Conservation (phyloP, 2,888 invertebrate genomes). For the Cyclophora albipunctata region DNA sequence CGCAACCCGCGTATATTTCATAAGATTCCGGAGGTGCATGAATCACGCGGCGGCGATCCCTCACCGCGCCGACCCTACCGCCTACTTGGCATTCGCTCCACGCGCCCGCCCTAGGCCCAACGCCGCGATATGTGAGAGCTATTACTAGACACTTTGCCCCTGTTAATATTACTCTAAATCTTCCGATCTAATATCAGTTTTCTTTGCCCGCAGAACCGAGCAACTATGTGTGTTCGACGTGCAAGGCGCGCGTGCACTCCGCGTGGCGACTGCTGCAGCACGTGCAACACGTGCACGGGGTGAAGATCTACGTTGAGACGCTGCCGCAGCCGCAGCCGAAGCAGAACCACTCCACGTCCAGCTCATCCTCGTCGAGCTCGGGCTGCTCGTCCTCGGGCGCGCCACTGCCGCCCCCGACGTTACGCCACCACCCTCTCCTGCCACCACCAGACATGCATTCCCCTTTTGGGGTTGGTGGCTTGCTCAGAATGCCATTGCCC, state of each 20-base stretch:
- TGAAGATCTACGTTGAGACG: slow-evolving; percentile 91
- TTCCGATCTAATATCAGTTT: slow-evolving; percentile 34
- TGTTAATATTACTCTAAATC: slow-evolving; percentile 73
- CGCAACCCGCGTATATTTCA: slow-evolving; percentile 70
- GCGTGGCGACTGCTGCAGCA: slow-evolving; percentile 97
- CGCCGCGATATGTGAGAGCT: slow-evolving; percentile 74
- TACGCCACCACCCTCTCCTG: slow-evolving; percentile 80
- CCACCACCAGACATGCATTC: slow-evolving; percentile 85
- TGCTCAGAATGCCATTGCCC: slow-evolving; percentile 85
- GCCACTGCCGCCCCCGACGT: slow-evolving; percentile 76
- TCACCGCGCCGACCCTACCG: slow-evolving; percentile 67
- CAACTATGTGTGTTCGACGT: slow-evolving; percentile 95
- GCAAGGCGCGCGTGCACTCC: slow-evolving; percentile 92
- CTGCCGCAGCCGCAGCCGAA: slow-evolving; percentile 53
- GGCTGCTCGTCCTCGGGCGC: slow-evolving; percentile 71
- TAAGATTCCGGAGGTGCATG: slow-evolving; percentile 76
- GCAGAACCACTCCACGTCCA: slow-evolving; percentile 75
- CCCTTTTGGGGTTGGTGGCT: slow-evolving; percentile 82
- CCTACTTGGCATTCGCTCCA: slow-evolving; percentile 65
- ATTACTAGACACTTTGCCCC: slow-evolving; percentile 74
- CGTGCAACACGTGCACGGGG: slow-evolving; percentile 94
- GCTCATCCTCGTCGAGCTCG: slow-evolving; percentile 74
- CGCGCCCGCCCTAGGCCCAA: slow-evolving; percentile 67
- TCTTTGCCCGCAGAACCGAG: slow-evolving; percentile 86
- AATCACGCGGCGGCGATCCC: slow-evolving; percentile 73